These are phyloP conservation scores for Platichthys flesus DNA, from an alignment of 2,113 vertebrate species.

Conservation along the genomic window DNA sequence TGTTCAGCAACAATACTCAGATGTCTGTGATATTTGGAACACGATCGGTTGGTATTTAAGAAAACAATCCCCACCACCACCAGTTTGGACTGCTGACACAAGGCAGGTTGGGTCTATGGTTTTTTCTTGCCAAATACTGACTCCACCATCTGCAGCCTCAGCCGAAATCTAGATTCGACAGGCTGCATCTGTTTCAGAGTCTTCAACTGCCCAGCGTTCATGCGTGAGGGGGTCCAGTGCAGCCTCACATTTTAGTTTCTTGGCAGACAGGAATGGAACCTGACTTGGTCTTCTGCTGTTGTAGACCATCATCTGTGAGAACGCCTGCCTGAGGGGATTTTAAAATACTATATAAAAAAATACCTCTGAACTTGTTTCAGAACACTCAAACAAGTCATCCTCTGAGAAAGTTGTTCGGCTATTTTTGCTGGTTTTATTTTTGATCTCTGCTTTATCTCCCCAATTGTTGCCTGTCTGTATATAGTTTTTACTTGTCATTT, in stretches of 20 bases:
- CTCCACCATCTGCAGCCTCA: neutral
- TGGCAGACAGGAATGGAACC: neutral
- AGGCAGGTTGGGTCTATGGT: neutral
- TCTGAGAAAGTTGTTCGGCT: too few relatives aligned
- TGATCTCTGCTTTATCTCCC: too few relatives aligned
- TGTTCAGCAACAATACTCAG: neutral
- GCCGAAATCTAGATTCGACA: neutral
- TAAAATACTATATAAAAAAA: too few relatives aligned
- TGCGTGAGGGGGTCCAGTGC: neutral
- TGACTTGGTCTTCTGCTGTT: neutral
- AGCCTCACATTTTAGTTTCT: neutral
- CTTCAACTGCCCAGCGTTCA: neutral
- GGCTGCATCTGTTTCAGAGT: neutral
- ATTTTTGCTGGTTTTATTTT: too few relatives aligned
- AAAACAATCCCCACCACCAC: neutral
- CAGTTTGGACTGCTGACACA: neutral
- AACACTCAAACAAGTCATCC: too few relatives aligned
- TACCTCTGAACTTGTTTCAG: too few relatives aligned
- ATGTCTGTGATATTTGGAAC: neutral
- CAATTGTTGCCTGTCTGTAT: too few relatives aligned
- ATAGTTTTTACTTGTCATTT: too few relatives aligned
- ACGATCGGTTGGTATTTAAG: neutral
- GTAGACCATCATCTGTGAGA: too few relatives aligned
- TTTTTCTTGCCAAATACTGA: neutral
- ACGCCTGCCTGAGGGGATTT: too few relatives aligned